Percentiles rank a stretch among this genome's conserved stretches.
Evolutionary conservation across 2,888 invertebrate genomes (phyloP).

Genomic region (Mesochorus sp.): DNA sequence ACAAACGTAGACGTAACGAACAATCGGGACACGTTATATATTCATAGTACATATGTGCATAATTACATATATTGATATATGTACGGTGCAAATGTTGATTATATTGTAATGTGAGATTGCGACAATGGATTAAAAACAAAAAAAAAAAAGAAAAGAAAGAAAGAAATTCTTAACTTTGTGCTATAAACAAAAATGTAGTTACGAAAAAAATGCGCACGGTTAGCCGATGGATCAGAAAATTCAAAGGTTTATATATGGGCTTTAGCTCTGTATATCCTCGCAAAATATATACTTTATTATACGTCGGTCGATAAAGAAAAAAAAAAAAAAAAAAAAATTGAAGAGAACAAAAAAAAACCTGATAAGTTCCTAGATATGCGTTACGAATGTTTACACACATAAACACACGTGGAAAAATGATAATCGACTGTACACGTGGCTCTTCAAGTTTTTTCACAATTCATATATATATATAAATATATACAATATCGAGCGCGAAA

Average conservation of each 20-base stretch:
- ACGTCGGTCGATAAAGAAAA: conserved; percentile 5
- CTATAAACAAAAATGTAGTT: conserved; percentile 2
- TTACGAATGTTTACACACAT: conserved; percentile 42
- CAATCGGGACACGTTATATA: conserved; percentile 51
- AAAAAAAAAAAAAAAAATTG: background rate
- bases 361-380: conserved; percentile 71
- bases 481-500: conserved; percentile 1
- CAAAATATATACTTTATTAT: conserved; percentile 24
- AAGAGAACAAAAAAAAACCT: conserved; percentile 55
- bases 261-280: conserved; percentile 32
- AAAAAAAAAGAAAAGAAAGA: background rate
- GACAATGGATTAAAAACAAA: no score
- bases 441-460: background rate
- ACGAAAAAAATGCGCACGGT: conserved; percentile 9
- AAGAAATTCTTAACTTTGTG: conserved; percentile 4
- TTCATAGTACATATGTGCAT: conserved; percentile 44
- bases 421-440: background rate
- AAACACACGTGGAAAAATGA: conserved; percentile 9
- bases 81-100: conserved; percentile 33
- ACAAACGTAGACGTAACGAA: conserved; percentile 18
- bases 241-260: conserved; percentile 26
- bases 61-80: conserved; percentile 29
- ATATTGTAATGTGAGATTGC: conserved; percentile 31
- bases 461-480: background rate
- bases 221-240: background rate